Conservation (phyloP, 2,797 vertebrate genomes). For the Sylvilagus floridanus region DNA sequence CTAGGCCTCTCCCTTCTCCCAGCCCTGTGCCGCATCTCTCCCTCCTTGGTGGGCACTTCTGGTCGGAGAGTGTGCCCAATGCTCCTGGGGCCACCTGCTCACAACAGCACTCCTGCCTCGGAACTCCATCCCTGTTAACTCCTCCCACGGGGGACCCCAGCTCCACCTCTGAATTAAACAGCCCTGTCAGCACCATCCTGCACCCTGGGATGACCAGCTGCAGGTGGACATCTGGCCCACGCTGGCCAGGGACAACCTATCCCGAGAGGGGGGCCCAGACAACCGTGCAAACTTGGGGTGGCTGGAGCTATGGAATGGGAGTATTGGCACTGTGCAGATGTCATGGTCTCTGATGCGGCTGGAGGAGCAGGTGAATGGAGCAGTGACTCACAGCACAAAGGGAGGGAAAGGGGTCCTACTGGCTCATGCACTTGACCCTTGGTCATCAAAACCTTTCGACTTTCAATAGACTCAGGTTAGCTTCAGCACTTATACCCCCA, state of each 20-base stretch:
- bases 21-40: too few relatives aligned
- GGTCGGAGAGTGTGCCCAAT: not conserved
- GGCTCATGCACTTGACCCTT: not conserved
- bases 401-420: not conserved
- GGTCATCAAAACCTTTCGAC: not conserved
- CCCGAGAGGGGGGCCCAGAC: not conserved
- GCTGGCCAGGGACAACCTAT: not conserved
- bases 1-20: accelerated
- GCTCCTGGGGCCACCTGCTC: not conserved
- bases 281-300: not conserved
- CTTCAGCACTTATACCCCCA: conserved; percentile 15
- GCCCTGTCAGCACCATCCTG: not conserved
- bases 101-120: not conserved
- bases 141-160: not conserved
- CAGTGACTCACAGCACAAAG: not conserved
- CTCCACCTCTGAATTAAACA: accelerated
- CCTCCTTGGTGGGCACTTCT: too few relatives aligned
- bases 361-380: not conserved
- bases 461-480: not conserved
- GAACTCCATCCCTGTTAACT: not conserved
- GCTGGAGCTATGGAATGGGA: not conserved
- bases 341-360: not conserved
- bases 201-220: too few relatives aligned
- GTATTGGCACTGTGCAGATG: not conserved
- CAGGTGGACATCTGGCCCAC: not conserved